Evolutionary conservation across 2,797 vertebrate species (phyloP), one percentile per base, ranked within the genome.

Genomic region (Phylloscopus collybita): DNA sequence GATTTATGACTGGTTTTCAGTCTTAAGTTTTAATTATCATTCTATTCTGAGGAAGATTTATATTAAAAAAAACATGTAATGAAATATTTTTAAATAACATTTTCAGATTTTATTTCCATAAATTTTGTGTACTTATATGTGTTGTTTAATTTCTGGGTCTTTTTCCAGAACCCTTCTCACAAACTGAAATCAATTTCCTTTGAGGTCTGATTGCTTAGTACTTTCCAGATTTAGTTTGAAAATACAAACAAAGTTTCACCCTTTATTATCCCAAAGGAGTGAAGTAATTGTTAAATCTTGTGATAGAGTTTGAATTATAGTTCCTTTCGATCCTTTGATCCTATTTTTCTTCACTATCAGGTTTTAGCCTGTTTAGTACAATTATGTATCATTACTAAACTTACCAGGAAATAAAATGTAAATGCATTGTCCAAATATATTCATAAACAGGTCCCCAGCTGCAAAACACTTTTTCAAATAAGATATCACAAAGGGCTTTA

Each of bases 401-500:
- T 56, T 53, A 79, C 13, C 36, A 57, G 0, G 3, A 92, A 86
- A 61, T 62, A 72, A 90, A 89, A 80, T 73, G 38, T 29, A 92
- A 93, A 88, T 49, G 6, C 44, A 50, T 81, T 69, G 16, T 85
- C 54, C 64, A 95, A 90, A 81, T 45, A 20, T 73, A 61, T 93
- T 86, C 27, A 91, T 71, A 89, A 94, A 80, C 29, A 50, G 40
- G 54, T 92, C 36, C 18, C 73, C 53, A 51, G 38, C 4, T 81
- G n/a, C 16, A 47, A 94, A 95, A 90, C 18, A 64, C 11, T 75
- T 90, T 92, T 71, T 45, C n/a, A 83, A 80, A 40, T 65, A 64
- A 92, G 62, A 71, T 79, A 87, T 80, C 78, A 90, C 44, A 82
- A 92, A 84, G 50, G 56, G 50, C 21, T 94, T 86, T 95, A 97